Percentiles rank a stretch among this genome's conserved stretches.
Evolutionary conservation across 2,888 invertebrate species (phyloP).

Genomic region (Athripsodes cinereus): DNA sequence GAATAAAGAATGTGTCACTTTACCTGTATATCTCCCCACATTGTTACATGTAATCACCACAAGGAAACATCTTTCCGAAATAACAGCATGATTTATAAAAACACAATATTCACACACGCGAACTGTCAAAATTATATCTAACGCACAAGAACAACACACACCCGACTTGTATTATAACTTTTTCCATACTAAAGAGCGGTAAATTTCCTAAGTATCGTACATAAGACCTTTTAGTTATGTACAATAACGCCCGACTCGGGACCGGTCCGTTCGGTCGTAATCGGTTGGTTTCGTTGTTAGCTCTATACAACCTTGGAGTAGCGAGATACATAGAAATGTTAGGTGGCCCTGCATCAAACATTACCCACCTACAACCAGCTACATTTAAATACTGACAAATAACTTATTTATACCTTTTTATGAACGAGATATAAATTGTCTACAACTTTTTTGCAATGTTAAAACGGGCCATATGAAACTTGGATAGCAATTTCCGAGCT

Average conservation of each 20-base stretch:
- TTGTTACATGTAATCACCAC: constrained; percentile 22
- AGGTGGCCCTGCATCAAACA: not conserved
- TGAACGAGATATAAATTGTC: not conserved
- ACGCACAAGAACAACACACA: constrained; percentile 18
- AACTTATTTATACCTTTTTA: not conserved
- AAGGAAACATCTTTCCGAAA: constrained; percentile 22
- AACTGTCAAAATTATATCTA: constrained; percentile 23
- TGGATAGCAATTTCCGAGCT: constrained; percentile 21
- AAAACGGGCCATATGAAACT: constrained; percentile 13
- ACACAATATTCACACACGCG: constrained; percentile 21
- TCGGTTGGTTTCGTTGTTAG: constrained; percentile 10
- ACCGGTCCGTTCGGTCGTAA: constrained; percentile 22
- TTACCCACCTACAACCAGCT: not conserved
- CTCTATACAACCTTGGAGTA: constrained; percentile 4
- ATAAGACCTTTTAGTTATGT: constrained; percentile 18
- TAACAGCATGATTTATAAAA: constrained; percentile 19
- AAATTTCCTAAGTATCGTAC: constrained; percentile 17
- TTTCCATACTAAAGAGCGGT: constrained; percentile 21
- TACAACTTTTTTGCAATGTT: not conserved
- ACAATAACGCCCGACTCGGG: constrained; percentile 19
- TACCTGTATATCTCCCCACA: constrained; percentile 28
- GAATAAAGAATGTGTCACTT: constrained; percentile 1
- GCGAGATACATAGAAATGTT: constrained; percentile 3
- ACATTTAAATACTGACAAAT: not conserved
- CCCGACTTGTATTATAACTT: constrained; percentile 12